Conservation (phyloP, 2,113 vertebrate species). For the Seriola aureovittata region DNA sequence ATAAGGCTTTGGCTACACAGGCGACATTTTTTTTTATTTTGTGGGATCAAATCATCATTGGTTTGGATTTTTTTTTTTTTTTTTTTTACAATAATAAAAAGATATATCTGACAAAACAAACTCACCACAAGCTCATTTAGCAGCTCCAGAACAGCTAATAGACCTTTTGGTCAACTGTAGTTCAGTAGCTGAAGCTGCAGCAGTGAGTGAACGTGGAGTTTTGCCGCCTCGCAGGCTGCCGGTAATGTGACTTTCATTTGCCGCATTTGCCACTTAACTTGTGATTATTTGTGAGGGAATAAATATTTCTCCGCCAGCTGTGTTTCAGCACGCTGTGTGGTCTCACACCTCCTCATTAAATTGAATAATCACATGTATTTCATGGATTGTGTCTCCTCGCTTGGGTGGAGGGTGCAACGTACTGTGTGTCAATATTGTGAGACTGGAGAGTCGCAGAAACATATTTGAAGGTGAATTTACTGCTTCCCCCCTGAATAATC, state of each 20-base stretch:
- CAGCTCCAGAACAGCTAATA: not conserved
- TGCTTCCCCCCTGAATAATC: not conserved
- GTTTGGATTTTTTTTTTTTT: not conserved
- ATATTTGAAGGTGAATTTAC: conserved; percentile 13
- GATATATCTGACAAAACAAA: not conserved
- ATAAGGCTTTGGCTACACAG: not conserved
- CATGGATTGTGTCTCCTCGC: conserved; percentile 13
- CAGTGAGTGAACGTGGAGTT: not conserved
- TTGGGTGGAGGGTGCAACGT: not conserved
- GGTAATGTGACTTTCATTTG: conserved; percentile 9
- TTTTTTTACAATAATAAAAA: not conserved
- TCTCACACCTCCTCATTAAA: conserved; percentile 62
- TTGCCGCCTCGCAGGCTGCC: not conserved
- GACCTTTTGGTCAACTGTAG: not conserved
- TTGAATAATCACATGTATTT: conserved; percentile 37
- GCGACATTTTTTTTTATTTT: not conserved
- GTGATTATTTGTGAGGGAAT: conserved; percentile 36
- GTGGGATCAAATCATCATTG: not conserved
- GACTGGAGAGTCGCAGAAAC: not conserved
- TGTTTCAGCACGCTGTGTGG: conserved; percentile 11
- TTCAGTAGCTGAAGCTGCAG: not conserved
- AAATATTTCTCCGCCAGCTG: conserved; percentile 17
- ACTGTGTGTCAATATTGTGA: not conserved
- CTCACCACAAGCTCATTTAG: not conserved
- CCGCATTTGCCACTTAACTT: conserved; percentile 15